Evolutionary conservation across 2,888 invertebrate species (phyloP).

Genomic region (Metopia argyrocephala): DNA sequence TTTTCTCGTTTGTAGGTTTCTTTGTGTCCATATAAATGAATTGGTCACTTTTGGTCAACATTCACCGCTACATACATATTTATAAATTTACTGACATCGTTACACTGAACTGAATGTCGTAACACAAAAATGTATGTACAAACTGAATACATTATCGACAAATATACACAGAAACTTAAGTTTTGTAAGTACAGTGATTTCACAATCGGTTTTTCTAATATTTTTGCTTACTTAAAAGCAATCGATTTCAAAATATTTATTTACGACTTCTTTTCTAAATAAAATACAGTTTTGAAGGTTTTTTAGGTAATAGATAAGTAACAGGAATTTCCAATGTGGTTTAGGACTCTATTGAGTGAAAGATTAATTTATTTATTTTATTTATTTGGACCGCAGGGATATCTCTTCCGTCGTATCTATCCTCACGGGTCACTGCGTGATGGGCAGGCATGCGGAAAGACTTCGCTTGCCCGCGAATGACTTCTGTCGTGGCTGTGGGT

Average conservation of each 20-base stretch:
- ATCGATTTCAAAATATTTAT: slow-evolving; percentile 53
- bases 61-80: neutral
- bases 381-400: no score
- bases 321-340: neutral
- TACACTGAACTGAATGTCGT: slow-evolving; percentile 39
- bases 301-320: neutral
- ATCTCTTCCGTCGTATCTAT: no score
- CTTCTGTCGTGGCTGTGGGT: no score
- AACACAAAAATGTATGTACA: slow-evolving; percentile 34
- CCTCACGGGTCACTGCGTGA: no score
- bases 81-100: neutral
- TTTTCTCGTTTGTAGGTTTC: slow-evolving; percentile 37
- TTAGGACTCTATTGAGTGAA: neutral
- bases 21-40: slow-evolving; percentile 52
- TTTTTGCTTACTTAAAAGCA: slow-evolving; percentile 54
- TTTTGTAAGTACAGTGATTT: neutral
- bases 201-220: no score
- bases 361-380: no score
- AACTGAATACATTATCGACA: neutral
- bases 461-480: no score
- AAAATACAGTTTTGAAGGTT: slow-evolving; percentile 39
- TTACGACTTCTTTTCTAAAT: slow-evolving; percentile 26
- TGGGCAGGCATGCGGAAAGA: no score
- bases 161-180: neutral
- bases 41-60: slow-evolving; percentile 55